These are phyloP conservation scores for Seladonia tumulorum DNA, from an alignment of 2,888 invertebrate genomes.

Conservation along the genomic window DNA sequence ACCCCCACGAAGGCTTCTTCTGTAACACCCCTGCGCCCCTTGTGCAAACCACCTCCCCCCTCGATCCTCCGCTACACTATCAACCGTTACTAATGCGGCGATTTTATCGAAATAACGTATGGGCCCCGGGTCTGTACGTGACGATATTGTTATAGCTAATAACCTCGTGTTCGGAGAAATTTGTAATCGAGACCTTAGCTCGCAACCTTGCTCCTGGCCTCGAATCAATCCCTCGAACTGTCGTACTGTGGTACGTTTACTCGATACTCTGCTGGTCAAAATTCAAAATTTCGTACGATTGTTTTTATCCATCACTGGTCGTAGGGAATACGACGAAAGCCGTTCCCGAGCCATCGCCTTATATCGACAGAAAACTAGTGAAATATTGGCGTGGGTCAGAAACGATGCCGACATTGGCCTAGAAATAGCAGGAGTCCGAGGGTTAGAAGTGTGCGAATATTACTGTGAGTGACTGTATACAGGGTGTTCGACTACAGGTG, in stretches of 20 bases:
- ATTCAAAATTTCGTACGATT: background rate
- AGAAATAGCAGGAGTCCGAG: too few relatives aligned
- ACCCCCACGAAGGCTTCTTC: constrained; percentile 12
- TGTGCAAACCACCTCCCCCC: background rate
- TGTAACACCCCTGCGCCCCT: background rate
- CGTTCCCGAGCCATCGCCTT: too few relatives aligned
- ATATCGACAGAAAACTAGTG: too few relatives aligned
- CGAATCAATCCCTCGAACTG: background rate
- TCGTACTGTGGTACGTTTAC: background rate
- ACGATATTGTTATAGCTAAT: constrained; percentile 57
- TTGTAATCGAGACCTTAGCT: constrained; percentile 11
- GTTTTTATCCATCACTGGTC: background rate
- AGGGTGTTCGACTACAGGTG: too few relatives aligned
- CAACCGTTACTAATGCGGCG: constrained; percentile 55
- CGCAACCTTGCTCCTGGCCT: background rate
- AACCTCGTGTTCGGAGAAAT: constrained; percentile 28
- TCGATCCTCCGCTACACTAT: constrained; percentile 10
- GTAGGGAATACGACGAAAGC: too few relatives aligned
- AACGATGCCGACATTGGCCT: too few relatives aligned
- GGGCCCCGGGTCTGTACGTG: constrained; percentile 29
- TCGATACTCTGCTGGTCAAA: background rate
- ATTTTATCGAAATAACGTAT: constrained; percentile 63
- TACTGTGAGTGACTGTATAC: too few relatives aligned
- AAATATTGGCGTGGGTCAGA: too few relatives aligned
- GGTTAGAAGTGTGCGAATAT: too few relatives aligned